phyloP scores from a whole-genome alignment of 2,797 vertebrate species.

The Adrianichthys oophorus region DNA sequence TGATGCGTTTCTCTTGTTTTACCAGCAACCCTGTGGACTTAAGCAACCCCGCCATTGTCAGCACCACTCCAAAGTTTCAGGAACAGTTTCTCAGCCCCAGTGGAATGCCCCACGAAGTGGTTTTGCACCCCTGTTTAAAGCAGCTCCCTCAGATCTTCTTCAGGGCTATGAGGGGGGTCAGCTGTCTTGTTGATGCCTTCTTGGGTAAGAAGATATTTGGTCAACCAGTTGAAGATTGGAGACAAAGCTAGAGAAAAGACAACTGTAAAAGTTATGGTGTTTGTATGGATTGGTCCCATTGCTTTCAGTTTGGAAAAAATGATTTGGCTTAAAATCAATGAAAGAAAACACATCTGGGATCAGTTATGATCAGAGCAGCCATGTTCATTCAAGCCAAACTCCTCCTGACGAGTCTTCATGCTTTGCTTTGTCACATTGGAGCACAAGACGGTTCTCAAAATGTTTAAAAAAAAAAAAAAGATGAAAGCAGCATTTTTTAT shows the following conservation, averaged over 20 bases:
- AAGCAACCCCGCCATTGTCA: slow-evolving; percentile 94
- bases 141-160: slow-evolving; percentile 98
- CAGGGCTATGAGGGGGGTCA: slow-evolving; percentile 95
- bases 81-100: slow-evolving; percentile 94
- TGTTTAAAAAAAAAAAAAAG: too few species aligned
- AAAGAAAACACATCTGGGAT: too few species aligned
- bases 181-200: slow-evolving; percentile 95
- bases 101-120: slow-evolving; percentile 90
- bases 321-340: too few species aligned
- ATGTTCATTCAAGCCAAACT: too few species aligned
- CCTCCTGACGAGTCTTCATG: too few species aligned
- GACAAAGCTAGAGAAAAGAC: neutral
- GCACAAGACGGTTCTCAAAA: too few species aligned
- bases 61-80: slow-evolving; percentile 98
- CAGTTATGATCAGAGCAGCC: too few species aligned
- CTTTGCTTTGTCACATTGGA: too few species aligned
- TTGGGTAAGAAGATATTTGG: slow-evolving; percentile 80
- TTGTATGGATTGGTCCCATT: neutral
- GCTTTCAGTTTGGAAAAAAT: too few species aligned
- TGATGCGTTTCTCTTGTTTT: slow-evolving; percentile 1
- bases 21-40: slow-evolving; percentile 95
- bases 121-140: slow-evolving; percentile 93
- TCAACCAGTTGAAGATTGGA: neutral
- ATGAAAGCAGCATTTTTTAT: too few species aligned
- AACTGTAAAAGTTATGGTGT: neutral